Evolutionary conservation across 2,797 vertebrate species (phyloP).

Genomic region (Onychomys arenicola): DNA sequence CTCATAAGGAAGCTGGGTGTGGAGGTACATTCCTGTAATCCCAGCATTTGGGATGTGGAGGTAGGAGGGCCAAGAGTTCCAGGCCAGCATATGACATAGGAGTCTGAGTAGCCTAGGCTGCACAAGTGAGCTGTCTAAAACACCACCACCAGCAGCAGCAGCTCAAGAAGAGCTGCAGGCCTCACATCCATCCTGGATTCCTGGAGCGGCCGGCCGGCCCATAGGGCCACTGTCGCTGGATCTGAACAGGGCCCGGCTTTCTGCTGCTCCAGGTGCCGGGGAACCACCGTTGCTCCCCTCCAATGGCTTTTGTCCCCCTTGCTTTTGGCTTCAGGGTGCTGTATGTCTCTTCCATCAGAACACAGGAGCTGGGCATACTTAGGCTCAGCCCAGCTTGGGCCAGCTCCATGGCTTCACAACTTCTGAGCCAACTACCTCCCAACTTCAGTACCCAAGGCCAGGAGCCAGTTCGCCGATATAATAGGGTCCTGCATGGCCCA

Average conservation of each 20-base stretch:
- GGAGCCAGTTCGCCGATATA: neutral
- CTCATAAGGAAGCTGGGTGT: neutral
- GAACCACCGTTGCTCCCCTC: neutral
- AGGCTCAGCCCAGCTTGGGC: neutral
- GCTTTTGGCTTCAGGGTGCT: neutral
- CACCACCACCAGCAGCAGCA: neutral
- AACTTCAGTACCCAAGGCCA: neutral
- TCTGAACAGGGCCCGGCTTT: neutral
- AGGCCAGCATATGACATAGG: neutral
- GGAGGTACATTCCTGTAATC: neutral
- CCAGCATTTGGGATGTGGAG: neutral
- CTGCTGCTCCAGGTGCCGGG: neutral
- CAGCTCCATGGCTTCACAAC: neutral
- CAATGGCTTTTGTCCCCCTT: neutral
- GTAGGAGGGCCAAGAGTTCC: neutral
- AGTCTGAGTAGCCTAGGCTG: neutral
- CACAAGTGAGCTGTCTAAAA: neutral
- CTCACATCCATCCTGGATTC: neutral
- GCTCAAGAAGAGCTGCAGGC: neutral
- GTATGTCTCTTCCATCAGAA: neutral
- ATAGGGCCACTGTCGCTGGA: neutral
- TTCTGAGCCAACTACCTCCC: neutral
- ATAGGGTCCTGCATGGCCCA: neutral
- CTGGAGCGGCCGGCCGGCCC: neutral
- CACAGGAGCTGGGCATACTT: neutral